Percentiles rank a stretch among this genome's conserved stretches.
phyloP scores from a whole-genome alignment of 2,113 vertebrate genomes.

The Psettodes erumei region DNA sequence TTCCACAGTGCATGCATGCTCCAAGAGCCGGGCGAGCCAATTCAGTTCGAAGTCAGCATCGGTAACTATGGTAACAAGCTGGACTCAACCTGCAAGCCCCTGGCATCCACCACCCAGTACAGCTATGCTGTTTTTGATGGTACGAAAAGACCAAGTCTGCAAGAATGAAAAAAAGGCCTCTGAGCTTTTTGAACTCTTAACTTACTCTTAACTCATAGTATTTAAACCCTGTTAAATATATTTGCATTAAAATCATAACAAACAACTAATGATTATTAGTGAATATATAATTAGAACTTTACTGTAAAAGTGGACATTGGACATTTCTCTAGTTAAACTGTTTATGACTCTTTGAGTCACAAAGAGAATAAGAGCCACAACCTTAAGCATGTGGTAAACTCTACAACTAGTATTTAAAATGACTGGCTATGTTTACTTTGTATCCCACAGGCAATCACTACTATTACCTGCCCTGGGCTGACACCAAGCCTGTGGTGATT shows the following conservation, averaged over 20 bases:
- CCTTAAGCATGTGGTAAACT: background rate
- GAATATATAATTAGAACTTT: background rate
- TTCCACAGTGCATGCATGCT: constrained; percentile 96
- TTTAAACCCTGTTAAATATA: background rate
- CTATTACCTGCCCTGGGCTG: constrained; percentile 95
- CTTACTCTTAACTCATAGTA: too few species aligned
- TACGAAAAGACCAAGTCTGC: constrained; percentile 57
- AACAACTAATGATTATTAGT: background rate
- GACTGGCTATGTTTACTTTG: constrained; percentile 26
- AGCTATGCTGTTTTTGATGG: constrained; percentile 94
- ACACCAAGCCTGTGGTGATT: constrained; percentile 94
- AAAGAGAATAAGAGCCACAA: background rate
- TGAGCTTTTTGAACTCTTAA: too few species aligned
- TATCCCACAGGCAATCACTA: constrained; percentile 91
- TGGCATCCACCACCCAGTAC: constrained; percentile 96
- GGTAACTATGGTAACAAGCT: constrained; percentile 99
- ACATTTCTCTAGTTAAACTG: background rate
- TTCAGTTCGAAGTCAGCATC: constrained; percentile 99
- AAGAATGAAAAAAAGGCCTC: background rate
- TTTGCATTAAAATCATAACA: background rate
- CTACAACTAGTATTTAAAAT: constrained; percentile 26
- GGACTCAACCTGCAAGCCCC: constrained; percentile 93
- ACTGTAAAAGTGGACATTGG: background rate
- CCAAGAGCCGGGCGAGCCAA: constrained; percentile 92
- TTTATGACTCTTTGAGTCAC: background rate